Percentiles rank a stretch among this genome's conserved stretches.
Conservation (phyloP, 2,797 vertebrate genomes). For the Phrynocephalus vlangalii region DNA sequence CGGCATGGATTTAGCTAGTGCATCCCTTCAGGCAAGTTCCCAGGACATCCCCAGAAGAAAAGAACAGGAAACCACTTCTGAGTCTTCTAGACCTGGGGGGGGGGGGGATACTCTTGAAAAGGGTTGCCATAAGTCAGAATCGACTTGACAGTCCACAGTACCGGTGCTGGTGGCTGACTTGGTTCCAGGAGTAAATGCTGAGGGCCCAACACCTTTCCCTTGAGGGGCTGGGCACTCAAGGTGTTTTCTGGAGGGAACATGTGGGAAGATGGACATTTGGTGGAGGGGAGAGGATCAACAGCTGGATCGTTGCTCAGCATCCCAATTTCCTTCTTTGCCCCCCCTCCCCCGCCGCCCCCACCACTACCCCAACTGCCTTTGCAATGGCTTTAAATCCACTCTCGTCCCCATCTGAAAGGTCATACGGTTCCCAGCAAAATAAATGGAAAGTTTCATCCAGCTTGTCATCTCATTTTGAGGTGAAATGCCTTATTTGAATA, state of each 20-base stretch:
- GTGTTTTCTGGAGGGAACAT: not conserved
- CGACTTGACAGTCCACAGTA: too few relatives aligned
- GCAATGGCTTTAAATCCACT: conserved; percentile 14
- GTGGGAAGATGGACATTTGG: too few relatives aligned
- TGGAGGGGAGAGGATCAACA: rapidly evolving
- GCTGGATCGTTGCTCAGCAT: not conserved
- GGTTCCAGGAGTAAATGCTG: not conserved
- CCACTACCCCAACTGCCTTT: not conserved
- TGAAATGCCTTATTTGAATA: conserved; percentile 66
- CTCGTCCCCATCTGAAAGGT: conserved; percentile 18
- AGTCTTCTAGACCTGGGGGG: too few relatives aligned
- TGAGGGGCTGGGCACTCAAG: not conserved
- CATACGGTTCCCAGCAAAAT: conserved; percentile 34
- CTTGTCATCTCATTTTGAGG: conserved; percentile 67
- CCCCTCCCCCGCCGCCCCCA: too few relatives aligned
- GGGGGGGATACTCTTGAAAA: too few relatives aligned
- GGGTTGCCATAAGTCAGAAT: too few relatives aligned
- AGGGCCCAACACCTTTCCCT: not conserved
- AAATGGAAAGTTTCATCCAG: conserved; percentile 46
- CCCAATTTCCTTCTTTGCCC: too few relatives aligned
- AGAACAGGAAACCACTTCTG: too few relatives aligned
- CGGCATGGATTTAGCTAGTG: too few relatives aligned
- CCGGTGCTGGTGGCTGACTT: too few relatives aligned
- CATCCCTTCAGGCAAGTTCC: too few relatives aligned
- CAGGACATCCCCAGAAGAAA: too few relatives aligned